Base-by-base conservation (phyloP, 1,140 invertebrate genomes). In the Bombus polaris region DNA sequence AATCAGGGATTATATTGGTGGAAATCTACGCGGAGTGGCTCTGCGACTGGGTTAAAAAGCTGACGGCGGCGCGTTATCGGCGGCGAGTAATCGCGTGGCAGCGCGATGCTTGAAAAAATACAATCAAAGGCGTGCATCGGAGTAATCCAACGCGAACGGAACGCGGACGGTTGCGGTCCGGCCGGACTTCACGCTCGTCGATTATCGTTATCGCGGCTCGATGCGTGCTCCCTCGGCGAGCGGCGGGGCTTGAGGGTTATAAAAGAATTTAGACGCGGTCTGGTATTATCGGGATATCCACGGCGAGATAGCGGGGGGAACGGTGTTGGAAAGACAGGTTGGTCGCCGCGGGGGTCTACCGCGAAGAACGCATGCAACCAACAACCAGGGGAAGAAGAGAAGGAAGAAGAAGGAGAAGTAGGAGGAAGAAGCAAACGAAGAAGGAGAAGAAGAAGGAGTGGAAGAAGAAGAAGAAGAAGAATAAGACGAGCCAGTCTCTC, bases 291-390 rank as follows among this genome's bases (percentile, higher is more conserved):
- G 92, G 92, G 87, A 89, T 93, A 92, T 91, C 88, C 89, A 85
- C 80, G 76, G 80, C 84, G 82, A 90, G 93, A 93, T 92, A 94
- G 92, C 86, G 87, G 84, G 88, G 88, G 88, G 86, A 88, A 93
- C 93, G 92, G 94, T 94, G 94, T 95, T 91, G 93, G 92, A 91
- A 94, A 94, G 95, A 94, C 94, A 94, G 94, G 94, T 95, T 94
- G 89, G 92, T 91, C 94, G 91, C 94, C 89, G 93, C 93, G 88
- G 93, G 93, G 93, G 92, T 93, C 92, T 93, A 85, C 87, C 87
- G 88, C 90, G 92, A 91, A 88, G 91, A 92, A 88, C 88, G 84
- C 86, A 89, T 87, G 84, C 86, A 91, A 91, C 79, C 90, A 76
- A 87, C 73, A 81, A 62, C 62, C 66, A 59, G 59, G 86, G 66